These are phyloP conservation scores for Galaxias olidus DNA, from an alignment of 2,797 vertebrate genomes.

Conservation along the genomic window DNA sequence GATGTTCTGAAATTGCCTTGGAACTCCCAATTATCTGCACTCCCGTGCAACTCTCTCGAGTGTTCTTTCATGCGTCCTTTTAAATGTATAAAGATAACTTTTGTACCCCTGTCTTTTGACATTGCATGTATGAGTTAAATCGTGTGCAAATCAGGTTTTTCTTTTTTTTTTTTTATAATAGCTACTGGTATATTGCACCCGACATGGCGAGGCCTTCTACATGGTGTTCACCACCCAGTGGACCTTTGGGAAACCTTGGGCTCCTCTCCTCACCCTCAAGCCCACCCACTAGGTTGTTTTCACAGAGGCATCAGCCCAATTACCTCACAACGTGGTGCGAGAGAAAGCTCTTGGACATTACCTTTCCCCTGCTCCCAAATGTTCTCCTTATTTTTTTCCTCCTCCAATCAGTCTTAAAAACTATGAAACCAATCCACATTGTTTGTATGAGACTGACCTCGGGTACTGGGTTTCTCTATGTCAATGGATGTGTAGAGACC, in stretches of 20 bases:
- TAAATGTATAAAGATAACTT: too few species aligned
- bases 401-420: too few species aligned
- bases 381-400: too few species aligned
- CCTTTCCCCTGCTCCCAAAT: slow-evolving; percentile 26
- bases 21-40: slow-evolving; percentile 51
- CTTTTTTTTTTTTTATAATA: background rate
- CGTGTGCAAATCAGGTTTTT: background rate
- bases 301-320: slow-evolving; percentile 24
- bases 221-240: slow-evolving; percentile 24
- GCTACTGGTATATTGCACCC: background rate
- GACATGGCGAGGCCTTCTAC: slow-evolving; percentile 14
- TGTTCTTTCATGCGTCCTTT: slow-evolving; percentile 20
- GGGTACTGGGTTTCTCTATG: slow-evolving; percentile 46
- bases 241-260: slow-evolving; percentile 12
- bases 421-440: too few species aligned
- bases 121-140: slow-evolving; percentile 6
- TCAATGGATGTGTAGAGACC: slow-evolving; percentile 60
- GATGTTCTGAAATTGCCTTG: slow-evolving; percentile 53
- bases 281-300: slow-evolving; percentile 61
- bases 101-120: slow-evolving; percentile 1
- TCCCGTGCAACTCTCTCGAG: slow-evolving; percentile 29
- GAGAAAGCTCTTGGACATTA: slow-evolving; percentile 26
- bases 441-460: slow-evolving; percentile 16
- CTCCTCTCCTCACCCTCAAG: slow-evolving; percentile 51
- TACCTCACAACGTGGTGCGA: slow-evolving; percentile 18